Evolutionary conservation across 2,888 invertebrate species (phyloP).

Genomic region (Gari tellinella): DNA sequence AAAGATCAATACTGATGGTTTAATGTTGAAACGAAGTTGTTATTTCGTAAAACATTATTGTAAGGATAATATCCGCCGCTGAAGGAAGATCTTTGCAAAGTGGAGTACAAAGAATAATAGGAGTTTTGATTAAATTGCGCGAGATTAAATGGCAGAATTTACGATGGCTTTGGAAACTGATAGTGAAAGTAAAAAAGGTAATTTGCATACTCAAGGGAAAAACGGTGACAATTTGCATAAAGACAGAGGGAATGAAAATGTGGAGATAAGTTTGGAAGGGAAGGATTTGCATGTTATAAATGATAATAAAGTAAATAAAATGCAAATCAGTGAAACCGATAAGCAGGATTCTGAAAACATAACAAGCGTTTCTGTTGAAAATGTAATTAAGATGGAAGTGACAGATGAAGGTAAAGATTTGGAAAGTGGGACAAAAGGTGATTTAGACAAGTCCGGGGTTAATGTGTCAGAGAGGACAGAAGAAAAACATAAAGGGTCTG

Average conservation of each 20-base stretch:
- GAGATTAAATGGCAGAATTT: slow-evolving; percentile 35
- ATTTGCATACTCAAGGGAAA: slow-evolving; percentile 16
- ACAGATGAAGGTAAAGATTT: neutral
- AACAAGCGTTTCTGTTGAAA: neutral
- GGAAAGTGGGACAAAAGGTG: neutral
- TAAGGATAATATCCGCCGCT: slow-evolving; percentile 36
- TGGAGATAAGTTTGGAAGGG: slow-evolving; percentile 23
- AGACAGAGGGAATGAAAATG: slow-evolving; percentile 19
- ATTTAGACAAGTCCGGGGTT: neutral
- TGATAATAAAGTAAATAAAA: slow-evolving; percentile 24
- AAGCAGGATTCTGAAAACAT: neutral
- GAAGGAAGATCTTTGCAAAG: slow-evolving; percentile 23
- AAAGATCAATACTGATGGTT: slow-evolving; percentile 36
- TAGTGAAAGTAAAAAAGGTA: slow-evolving; percentile 9
- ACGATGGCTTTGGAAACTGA: slow-evolving; percentile 13
- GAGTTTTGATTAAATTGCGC: slow-evolving; percentile 30
- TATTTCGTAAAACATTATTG: slow-evolving; percentile 41
- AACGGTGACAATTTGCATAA: slow-evolving; percentile 29
- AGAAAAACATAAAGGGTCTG: too few relatives aligned
- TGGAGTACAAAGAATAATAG: slow-evolving; percentile 40
- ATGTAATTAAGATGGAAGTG: neutral
- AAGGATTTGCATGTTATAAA: slow-evolving; percentile 25
- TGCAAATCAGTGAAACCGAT: slow-evolving; percentile 1
- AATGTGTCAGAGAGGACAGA: too few relatives aligned
- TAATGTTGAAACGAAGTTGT: slow-evolving; percentile 41